Evolutionary conservation across 92 coral and sea anemone genomes (phyloP).

Genomic region (Palythoa grandis): DNA sequence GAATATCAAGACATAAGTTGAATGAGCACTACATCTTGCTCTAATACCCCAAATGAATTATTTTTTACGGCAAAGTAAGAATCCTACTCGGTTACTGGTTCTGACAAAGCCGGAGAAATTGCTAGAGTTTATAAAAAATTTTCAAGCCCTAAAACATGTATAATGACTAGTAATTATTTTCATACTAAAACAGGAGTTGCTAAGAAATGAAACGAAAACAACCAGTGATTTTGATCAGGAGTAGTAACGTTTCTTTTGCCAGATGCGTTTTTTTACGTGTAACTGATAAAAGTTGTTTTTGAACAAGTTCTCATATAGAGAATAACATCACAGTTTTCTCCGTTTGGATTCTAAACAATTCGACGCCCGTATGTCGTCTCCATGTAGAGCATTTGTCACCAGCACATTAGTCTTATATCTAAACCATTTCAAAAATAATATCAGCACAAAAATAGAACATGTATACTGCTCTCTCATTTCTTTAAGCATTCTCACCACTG

Average conservation of each 20-base stretch:
- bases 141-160: background rate
- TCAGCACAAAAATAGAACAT: background rate
- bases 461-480: background rate
- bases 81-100: no score
- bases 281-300: background rate
- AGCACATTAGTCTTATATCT: constrained; percentile 10
- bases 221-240: no score
- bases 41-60: no score
- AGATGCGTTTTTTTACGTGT: background rate
- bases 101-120: background rate
- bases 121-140: background rate
- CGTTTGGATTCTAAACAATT: background rate
- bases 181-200: no score
- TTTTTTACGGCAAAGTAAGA: no score
- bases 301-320: background rate
- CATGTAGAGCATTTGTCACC: constrained; percentile 38
- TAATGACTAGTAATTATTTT: background rate
- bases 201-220: no score
- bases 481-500: background rate
- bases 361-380: constrained; percentile 32
- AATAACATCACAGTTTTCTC: background rate
- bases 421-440: constrained; percentile 15
- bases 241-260: no score
- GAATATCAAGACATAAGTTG: no score
- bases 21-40: no score